A percentile compares a stretch with the other conserved stretches of the same genome.
Conservation (phyloP, 37 sponge, comb jelly and placozoan genomes). For the Spongilla lacustris region DNA sequence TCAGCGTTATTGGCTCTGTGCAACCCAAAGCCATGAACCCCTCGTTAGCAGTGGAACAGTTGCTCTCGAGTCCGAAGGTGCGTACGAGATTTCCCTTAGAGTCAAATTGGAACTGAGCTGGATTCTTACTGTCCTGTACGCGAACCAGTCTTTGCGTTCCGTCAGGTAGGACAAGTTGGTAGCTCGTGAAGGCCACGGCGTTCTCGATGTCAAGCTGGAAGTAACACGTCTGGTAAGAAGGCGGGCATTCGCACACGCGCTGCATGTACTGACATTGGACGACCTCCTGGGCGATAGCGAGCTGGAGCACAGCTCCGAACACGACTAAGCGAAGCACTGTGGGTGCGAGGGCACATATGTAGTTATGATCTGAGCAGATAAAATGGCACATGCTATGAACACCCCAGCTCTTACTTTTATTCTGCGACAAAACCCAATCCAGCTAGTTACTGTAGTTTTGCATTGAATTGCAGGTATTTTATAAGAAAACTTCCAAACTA, state of each 20-base stretch:
- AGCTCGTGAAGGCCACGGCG: conserved; percentile 32
- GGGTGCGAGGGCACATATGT: too few relatives aligned
- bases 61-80: too few relatives aligned
- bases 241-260: background rate
- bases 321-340: too few relatives aligned
- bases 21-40: conserved; percentile 16
- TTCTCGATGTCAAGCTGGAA: conserved; percentile 27
- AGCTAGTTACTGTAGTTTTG: too few relatives aligned
- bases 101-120: too few relatives aligned
- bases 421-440: too few relatives aligned
- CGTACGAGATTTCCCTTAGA: too few relatives aligned
- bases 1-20: conserved; percentile 49
- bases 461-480: too few relatives aligned
- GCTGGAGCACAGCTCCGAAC: background rate
- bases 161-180: background rate
- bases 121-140: background rate
- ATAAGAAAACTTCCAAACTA: too few relatives aligned
- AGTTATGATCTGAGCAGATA: too few relatives aligned
- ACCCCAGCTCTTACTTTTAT: too few relatives aligned
- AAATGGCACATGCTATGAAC: too few relatives aligned
- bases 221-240: background rate
- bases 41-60: background rate
- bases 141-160: background rate
- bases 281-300: background rate
- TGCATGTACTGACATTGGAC: background rate